These are phyloP conservation scores for Danaus plexippus DNA, from an alignment of 1,140 invertebrate species.

Conservation along the genomic window DNA sequence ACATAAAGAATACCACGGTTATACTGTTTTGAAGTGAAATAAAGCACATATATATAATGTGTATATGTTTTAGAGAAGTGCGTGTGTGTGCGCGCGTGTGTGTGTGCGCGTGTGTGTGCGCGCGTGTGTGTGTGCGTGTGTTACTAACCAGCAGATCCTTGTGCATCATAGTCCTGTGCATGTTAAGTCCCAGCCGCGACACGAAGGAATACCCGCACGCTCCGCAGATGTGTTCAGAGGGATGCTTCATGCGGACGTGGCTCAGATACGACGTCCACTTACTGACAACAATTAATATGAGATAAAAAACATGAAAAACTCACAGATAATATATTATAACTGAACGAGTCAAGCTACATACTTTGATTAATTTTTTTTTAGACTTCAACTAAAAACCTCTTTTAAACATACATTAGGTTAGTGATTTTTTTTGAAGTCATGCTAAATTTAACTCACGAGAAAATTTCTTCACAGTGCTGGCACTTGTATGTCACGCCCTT, in stretches of 20 bases:
- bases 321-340: not conserved
- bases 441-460: conserved; percentile 38
- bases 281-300: conserved; percentile 19
- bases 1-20: too few relatives aligned
- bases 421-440: not conserved
- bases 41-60: too few relatives aligned
- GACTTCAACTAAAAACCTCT: not conserved
- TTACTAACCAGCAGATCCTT: conserved; percentile 26
- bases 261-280: conserved; percentile 57
- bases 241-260: conserved; percentile 58
- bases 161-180: conserved; percentile 61
- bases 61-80: too few relatives aligned
- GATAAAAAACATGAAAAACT: not conserved
- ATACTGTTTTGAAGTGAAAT: too few relatives aligned
- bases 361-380: not conserved
- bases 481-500: conserved; percentile 60
- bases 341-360: too few relatives aligned
- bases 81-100: too few relatives aligned
- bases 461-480: conserved; percentile 56
- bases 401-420: too few relatives aligned
- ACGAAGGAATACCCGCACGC: conserved; percentile 59
- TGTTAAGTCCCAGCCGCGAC: conserved; percentile 47
- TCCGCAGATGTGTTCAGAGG: conserved; percentile 52
- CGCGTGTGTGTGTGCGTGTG: too few relatives aligned
- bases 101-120: too few relatives aligned